Base-by-base conservation (phyloP, 2,888 invertebrate species). In the Protonemura montana region DNA sequence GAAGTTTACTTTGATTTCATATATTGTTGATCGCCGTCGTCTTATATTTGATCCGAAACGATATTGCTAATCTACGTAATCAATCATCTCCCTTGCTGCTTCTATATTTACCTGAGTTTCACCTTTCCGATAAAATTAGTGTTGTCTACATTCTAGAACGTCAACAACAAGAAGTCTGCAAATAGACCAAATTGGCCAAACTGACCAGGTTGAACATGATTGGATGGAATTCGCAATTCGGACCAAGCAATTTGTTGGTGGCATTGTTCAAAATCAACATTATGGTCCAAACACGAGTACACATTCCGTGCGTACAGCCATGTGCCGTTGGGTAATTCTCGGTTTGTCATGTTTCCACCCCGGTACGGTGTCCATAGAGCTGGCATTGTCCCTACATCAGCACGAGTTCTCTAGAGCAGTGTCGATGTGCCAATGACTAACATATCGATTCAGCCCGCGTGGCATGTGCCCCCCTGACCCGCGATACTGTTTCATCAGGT, bases 401-500 rank as follows among this genome's bases (percentile, higher is more conserved):
- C 78, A 5, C 25, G 21, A 5, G 26, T 26, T 26, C 28, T 78
- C 78, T 26, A 78, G 78, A 27, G 78, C 78, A 78, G 27, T 78
- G 84, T 59, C 59, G 59, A 26, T 28, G 59, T 76, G 84, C 76
- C 84, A 28, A 76, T 26, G 84, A 76, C 59, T 59, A 27, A n/a
- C 26, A 27, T 42, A 84, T 84, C 84, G 81, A 81, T 81, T 29
- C 13, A 28, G n/a, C 16, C 21, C 30, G 13, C 21, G 81, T 59
- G 16, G 29, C 29, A 29, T 25, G 78, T 78, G 78, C 81, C 26
- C 86, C 26, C 85, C 41, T 86, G 86, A 86, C 85, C 86, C 80
- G 85, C 85, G 85, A 42, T 21, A 29, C 59, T 78, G 86, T 85
- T 85, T 86, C 80, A 42, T 30, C 85, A 77, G 86, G 85, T 86